Evolutionary conservation across 1,140 invertebrate species (phyloP).

Genomic region (Telenomus remus): DNA sequence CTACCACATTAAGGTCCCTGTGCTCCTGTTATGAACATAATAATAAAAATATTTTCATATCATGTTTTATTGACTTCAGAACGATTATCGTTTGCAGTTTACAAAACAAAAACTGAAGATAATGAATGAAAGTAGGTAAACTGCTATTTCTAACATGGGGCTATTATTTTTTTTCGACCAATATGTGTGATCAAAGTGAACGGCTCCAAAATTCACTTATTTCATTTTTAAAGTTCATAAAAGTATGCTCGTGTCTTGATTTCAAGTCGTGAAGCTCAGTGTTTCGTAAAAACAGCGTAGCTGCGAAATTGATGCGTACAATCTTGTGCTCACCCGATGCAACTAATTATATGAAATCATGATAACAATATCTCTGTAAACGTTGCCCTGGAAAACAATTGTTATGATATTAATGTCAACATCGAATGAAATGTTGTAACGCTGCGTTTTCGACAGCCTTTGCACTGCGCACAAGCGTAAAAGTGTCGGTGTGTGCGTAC

Average conservation of each 20-base stretch:
- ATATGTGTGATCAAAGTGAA: background rate
- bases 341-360: constrained; percentile 27
- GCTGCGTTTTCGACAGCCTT: constrained; percentile 5
- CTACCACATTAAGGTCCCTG: background rate
- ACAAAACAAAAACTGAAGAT: background rate
- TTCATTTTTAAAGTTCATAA: background rate
- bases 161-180: background rate
- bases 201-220: background rate
- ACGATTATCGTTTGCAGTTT: constrained; percentile 1
- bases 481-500: constrained; percentile 42
- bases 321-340: background rate
- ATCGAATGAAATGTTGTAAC: constrained; percentile 34
- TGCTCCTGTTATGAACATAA: background rate
- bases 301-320: background rate
- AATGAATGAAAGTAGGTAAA: background rate
- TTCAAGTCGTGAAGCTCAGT: background rate
- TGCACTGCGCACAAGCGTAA: constrained; percentile 29
- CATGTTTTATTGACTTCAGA: background rate
- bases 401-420: constrained; percentile 38
- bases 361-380: constrained; percentile 12
- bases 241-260: background rate
- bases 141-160: background rate
- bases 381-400: constrained; percentile 32
- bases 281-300: background rate
- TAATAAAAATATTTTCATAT: constrained; percentile 2